Evolutionary conservation across 2,113 vertebrate genomes (phyloP), one percentile per base, ranked within the genome.

Genomic region (Nibea albiflora): DNA sequence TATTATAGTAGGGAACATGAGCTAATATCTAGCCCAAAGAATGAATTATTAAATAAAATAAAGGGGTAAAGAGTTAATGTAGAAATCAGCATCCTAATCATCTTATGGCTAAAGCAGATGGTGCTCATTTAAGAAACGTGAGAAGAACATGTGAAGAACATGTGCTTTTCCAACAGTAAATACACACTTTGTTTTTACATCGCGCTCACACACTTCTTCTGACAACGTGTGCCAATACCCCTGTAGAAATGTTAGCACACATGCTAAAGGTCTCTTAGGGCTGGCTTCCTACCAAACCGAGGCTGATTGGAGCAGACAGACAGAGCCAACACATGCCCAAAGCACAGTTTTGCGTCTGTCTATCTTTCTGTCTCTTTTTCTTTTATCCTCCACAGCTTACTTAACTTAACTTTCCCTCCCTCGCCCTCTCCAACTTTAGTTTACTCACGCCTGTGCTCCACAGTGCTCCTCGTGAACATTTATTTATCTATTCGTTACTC

Each of bases 251-350:
- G 72, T 72, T 73, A 87, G 77, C 79, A 63, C 81, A 80, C 83
- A 73, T 87, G 80, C 75, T 90, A 82, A 92, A 87, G 82, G 82
- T 89, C 73, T 91, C 64, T 7, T 56, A 82, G 57, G 76, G 54
- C 73, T 73, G 77, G 73, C 77, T 71, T 85, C 35, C 54, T 60
- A 82, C 84, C 81, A 81, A 77, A 70, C 79, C 42, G 28, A 83
- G 53, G 78, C 79, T 88, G 79, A 89, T 85, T 75, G 73, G 75
- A 91, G 80, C 54, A 69, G 89, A 90, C 90, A 84, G 78, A 88
- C 70, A 35, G 53, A 88, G 82, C 76, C 75, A 81, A 89, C 73
- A 90, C 70, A 89, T 65, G 80, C 88, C 73, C 71, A 74, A 76
- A 82, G 83, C 75, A 58, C 75, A 75, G 64, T 69, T 66, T 78